phyloP scores from a whole-genome alignment of 2,888 invertebrate species.

The Nebria salina region DNA sequence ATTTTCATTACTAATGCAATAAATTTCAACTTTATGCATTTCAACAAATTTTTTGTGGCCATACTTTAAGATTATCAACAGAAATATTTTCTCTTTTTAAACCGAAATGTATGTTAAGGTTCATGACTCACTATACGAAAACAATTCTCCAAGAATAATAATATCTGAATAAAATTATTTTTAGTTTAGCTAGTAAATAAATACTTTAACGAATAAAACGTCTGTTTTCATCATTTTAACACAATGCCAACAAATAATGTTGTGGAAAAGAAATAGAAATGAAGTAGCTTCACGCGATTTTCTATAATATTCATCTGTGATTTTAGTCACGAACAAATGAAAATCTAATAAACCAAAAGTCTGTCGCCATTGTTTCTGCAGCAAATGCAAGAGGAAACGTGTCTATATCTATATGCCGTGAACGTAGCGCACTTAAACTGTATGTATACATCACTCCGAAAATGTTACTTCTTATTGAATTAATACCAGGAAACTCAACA shows the following conservation, averaged over 20 bases:
- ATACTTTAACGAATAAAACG: neutral
- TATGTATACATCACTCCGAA: neutral
- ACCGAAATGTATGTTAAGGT: neutral
- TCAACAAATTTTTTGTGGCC: neutral
- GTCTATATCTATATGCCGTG: neutral
- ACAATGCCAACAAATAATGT: neutral
- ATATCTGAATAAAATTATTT: neutral
- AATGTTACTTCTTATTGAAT: neutral
- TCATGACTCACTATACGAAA: neutral
- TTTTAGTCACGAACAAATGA: conserved; percentile 40
- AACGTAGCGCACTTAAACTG: neutral
- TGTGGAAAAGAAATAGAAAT: neutral
- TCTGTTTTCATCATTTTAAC: neutral
- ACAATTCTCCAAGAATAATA: neutral
- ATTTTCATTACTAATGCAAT: neutral
- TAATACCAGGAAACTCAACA: neutral
- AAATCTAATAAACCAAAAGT: conserved; percentile 42
- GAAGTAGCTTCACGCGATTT: neutral
- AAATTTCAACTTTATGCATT: neutral
- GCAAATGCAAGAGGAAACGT: neutral
- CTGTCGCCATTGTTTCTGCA: neutral
- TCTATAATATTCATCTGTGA: neutral
- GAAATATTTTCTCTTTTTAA: neutral
- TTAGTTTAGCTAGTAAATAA: neutral
- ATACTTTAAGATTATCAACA: neutral